Base-by-base conservation (phyloP, 2,888 invertebrate species). In the Oscheius onirici region DNA sequence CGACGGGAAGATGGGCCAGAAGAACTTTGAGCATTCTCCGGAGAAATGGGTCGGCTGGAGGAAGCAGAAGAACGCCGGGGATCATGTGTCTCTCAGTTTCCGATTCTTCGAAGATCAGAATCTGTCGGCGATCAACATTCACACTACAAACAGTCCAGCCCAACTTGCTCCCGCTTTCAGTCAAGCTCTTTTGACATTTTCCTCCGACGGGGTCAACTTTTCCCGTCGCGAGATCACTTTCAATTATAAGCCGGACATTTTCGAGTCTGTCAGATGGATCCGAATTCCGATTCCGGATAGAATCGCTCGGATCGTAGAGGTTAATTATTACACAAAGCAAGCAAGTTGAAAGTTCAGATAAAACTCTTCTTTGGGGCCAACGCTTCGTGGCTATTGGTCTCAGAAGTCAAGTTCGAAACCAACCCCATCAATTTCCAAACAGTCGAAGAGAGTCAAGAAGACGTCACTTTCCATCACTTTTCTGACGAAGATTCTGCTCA, bases 1-100 rank as follows among this genome's bases (percentile, higher is more conserved):
- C 85, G 91, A 91, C 88, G 92, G 89, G 68, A 89, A 89, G 73
- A 91, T 91, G 63, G 89, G 90, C 83, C 90, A 88, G 28, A 80
- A 83, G 61, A 74, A 86, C 70, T 83, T 84, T 63, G 79, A 80
- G 57, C 60, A 72, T 20, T 69, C 78, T 51, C 83, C 86, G 26
- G 92, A 93, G 84, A 93, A 94, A 63, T 95, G 95, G 95, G 92
- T 95, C 40, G 95, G 95, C 0, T 95, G 95, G 95, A 91, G 92
- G 74, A 65, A 63, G 72, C 20, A 68, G 51, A 51, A 60, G 72
- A 28, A 73, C 43, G 22, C 65, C 46, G 66, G 57, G 66, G 75
- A 70, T n/a, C 51, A 57, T n/a, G 90, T 95, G 15, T 92, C 92
- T 82, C 90, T 95, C 52, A 90, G 91, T 3, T 94, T 95, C 89